Evolutionary conservation across 2,113 vertebrate species (phyloP).

Genomic region (Azemiops feae): DNA sequence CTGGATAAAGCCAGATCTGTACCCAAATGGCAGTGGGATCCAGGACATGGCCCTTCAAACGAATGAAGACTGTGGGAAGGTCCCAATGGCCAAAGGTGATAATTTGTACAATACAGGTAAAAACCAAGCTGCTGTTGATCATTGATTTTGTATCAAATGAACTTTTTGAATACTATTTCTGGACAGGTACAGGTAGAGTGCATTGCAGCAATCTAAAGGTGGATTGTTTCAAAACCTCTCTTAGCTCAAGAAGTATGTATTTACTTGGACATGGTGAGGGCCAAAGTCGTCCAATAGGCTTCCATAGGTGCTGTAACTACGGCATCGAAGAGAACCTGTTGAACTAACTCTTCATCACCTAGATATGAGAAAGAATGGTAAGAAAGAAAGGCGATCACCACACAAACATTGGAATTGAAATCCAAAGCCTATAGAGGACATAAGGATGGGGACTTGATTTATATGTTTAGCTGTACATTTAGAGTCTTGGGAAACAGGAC

Average conservation of each 20-base stretch:
- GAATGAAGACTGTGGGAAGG: not conserved
- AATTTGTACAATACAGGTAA: not conserved
- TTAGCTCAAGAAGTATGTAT: not conserved
- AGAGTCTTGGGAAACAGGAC: not conserved
- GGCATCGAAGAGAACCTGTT: constrained; percentile 88
- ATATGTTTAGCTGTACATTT: not conserved
- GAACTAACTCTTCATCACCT: constrained; percentile 86
- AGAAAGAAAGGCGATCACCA: not conserved
- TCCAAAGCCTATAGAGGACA: not conserved
- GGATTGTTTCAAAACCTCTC: not conserved
- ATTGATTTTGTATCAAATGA: not conserved
- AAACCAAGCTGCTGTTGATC: not conserved
- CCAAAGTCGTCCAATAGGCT: constrained; percentile 91
- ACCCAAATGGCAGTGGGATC: not conserved
- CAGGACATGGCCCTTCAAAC: not conserved
- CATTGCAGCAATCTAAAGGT: not conserved
- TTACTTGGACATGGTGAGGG: constrained; percentile 84
- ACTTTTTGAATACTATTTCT: not conserved
- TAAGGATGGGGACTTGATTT: not conserved
- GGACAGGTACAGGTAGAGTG: not conserved
- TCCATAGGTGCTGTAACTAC: constrained; percentile 96
- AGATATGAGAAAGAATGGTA: constrained; percentile 11
- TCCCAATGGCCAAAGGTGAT: not conserved
- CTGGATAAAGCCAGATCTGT: not conserved
- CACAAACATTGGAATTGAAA: not conserved